Conservation (phyloP, 2,113 vertebrate species). For the Caranx melampygus region DNA sequence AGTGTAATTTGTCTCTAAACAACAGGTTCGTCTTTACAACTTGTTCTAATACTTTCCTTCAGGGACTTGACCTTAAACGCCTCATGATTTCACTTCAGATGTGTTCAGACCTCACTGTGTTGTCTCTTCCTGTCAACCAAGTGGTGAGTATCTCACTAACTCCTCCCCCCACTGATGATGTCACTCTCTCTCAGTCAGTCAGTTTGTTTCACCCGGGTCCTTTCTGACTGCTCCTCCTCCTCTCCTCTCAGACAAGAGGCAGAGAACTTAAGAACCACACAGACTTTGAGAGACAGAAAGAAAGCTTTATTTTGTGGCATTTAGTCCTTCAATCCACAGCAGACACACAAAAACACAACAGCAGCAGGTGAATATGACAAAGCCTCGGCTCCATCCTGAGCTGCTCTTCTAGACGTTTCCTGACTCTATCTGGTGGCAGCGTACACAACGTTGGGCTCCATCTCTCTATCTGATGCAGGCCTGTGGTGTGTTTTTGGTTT, state of each 20-base stretch:
- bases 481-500: neutral
- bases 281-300: neutral
- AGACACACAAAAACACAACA: neutral
- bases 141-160: neutral
- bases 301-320: neutral
- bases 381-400: neutral
- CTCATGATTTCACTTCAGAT: neutral
- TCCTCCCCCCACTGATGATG: neutral
- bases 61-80: neutral
- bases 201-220: neutral
- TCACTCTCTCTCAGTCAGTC: neutral
- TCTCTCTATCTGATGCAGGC: neutral
- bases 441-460: neutral
- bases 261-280: neutral
- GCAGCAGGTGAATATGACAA: neutral
- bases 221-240: neutral
- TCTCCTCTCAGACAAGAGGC: neutral
- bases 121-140: constrained; percentile 15
- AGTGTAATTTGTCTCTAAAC: neutral
- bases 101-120: neutral
- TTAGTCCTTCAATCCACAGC: neutral
- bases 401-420: neutral
- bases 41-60: neutral
- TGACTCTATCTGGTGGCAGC: constrained; percentile 18
- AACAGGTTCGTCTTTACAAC: neutral